Percentiles rank a stretch among this genome's conserved stretches.
phyloP scores from a whole-genome alignment of 2,888 invertebrate genomes.

The Leptinotarsa peninsularis region DNA sequence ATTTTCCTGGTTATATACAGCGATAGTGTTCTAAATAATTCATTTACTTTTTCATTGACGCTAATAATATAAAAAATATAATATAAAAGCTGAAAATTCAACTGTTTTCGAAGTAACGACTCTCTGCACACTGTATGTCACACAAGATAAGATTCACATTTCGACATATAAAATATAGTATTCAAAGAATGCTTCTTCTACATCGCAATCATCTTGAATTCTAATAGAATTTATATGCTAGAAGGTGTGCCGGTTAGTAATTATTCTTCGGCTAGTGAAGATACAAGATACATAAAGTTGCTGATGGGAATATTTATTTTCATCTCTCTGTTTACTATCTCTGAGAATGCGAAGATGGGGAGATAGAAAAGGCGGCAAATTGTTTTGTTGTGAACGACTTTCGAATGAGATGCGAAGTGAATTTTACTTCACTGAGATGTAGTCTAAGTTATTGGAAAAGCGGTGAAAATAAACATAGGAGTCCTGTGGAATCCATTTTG shows the following conservation, averaged over 20 bases:
- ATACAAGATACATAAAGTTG: constrained; percentile 9
- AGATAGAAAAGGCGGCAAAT: constrained; percentile 6
- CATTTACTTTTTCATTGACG: too few species aligned
- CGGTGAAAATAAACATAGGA: background rate
- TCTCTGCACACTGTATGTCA: background rate
- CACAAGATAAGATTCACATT: background rate
- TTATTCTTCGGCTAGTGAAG: constrained; percentile 1
- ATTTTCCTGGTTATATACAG: too few species aligned
- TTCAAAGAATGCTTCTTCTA: background rate
- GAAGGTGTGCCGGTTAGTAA: constrained; percentile 14
- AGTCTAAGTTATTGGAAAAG: background rate
- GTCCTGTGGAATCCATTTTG: background rate
- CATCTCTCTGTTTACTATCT: background rate
- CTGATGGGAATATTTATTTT: constrained; percentile 9
- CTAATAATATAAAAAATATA: too few species aligned
- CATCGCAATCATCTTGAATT: constrained; percentile 2
- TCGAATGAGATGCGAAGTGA: background rate
- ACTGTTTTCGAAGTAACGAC: background rate
- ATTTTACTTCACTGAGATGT: background rate
- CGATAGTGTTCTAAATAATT: too few species aligned
- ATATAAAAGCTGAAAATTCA: too few species aligned
- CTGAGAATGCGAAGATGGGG: constrained; percentile 7
- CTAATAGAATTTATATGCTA: constrained; percentile 14
- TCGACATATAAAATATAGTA: background rate
- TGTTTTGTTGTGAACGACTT: background rate